Evolutionary conservation across 2,797 vertebrate species (phyloP).

Genomic region (Sebastes oblongus): DNA sequence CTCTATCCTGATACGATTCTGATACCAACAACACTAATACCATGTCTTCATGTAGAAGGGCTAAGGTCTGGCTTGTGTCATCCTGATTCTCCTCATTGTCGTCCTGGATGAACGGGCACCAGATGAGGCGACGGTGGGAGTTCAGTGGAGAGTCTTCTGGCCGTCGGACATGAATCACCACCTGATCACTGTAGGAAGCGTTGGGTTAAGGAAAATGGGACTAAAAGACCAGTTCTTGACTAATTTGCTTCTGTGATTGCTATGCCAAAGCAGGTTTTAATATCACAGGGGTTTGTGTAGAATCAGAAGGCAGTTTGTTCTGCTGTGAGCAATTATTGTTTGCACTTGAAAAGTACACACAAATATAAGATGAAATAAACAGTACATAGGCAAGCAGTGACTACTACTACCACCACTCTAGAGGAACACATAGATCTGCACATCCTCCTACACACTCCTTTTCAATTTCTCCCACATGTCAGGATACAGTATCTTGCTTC

Average conservation of each 20-base stretch:
- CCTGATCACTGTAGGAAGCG: conserved; percentile 87
- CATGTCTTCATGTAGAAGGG: conserved; percentile 94
- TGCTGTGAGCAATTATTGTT: not conserved
- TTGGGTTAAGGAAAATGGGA: conserved; percentile 76
- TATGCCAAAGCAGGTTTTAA: not conserved
- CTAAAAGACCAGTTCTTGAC: not conserved
- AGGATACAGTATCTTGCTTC: conserved; percentile 95
- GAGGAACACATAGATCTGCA: not conserved
- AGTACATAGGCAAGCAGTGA: not conserved
- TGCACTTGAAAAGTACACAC: not conserved
- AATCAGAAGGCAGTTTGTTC: not conserved
- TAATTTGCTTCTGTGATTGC: not conserved
- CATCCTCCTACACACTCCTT: not conserved
- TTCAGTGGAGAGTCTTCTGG: conserved; percentile 89
- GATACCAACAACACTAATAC: conserved; percentile 68
- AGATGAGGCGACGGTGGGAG: conserved; percentile 93
- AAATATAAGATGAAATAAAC: not conserved
- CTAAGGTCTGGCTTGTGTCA: conserved; percentile 92
- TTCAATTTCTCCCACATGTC: not conserved
- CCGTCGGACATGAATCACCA: conserved; percentile 89
- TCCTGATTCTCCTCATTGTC: conserved; percentile 93
- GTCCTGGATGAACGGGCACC: conserved; percentile 97
- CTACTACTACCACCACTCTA: not conserved
- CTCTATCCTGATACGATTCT: not conserved
- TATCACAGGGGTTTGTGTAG: not conserved